phyloP scores from a whole-genome alignment of 2,888 invertebrate genomes.

The Gisinianus flammeolus region DNA sequence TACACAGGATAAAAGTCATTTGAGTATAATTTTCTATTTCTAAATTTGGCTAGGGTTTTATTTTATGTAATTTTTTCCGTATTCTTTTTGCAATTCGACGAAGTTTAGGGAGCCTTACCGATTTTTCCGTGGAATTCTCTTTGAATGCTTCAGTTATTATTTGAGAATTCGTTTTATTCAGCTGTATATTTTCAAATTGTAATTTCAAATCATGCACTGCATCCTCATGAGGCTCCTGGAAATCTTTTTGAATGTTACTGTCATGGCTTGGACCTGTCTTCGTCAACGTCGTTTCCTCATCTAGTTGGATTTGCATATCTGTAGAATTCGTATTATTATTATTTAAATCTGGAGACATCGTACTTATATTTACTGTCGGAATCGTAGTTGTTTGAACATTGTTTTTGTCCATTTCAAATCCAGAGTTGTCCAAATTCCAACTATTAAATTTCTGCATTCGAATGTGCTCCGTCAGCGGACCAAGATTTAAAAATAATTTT shows the following conservation, averaged over 20 bases:
- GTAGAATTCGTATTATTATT: too few species aligned
- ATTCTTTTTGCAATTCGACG: neutral
- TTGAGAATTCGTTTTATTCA: neutral
- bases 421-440: too few species aligned
- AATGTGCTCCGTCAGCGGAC: neutral
- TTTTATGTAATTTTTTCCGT: neutral
- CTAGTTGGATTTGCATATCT: too few species aligned
- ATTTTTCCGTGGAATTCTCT: too few species aligned
- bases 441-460: neutral
- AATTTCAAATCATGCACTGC: neutral
- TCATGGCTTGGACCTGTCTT: neutral
- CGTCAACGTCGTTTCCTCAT: neutral
- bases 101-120: neutral
- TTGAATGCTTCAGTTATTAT: too few species aligned
- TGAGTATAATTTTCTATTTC: too few species aligned
- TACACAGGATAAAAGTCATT: too few species aligned
- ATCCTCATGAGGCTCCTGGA: neutral
- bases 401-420: too few species aligned
- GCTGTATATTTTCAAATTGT: neutral
- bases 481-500: neutral
- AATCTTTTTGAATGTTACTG: neutral
- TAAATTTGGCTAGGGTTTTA: too few species aligned
- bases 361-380: too few species aligned
- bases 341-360: neutral
- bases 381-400: neutral